Conservation (phyloP, 1,140 invertebrate species). For the Drosophila guanche region DNA sequence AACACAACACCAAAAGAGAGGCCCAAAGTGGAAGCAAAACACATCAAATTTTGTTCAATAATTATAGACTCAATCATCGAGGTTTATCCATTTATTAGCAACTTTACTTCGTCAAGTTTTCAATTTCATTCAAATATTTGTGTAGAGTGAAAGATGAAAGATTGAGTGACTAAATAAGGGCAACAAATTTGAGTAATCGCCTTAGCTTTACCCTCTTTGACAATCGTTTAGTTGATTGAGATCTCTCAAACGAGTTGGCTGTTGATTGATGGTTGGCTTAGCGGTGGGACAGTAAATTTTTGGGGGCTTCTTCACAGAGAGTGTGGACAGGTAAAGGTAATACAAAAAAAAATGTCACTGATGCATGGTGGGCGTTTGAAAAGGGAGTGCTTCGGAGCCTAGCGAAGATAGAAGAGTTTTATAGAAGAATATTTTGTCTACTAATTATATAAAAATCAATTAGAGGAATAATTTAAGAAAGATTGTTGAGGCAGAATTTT, state of each 20-base stretch:
- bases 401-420: no score
- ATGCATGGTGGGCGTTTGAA: background rate
- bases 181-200: constrained; percentile 22
- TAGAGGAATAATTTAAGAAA: background rate
- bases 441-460: background rate
- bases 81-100: constrained; percentile 31
- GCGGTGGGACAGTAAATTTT: background rate
- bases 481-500: no score
- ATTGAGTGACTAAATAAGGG: constrained; percentile 30
- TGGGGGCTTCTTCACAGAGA: no score
- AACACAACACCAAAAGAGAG: constrained; percentile 7
- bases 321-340: background rate
- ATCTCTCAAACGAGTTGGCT: constrained; percentile 20
- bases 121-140: constrained; percentile 58
- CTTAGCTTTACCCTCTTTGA: constrained; percentile 4
- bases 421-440: no score
- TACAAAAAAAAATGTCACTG: background rate
- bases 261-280: constrained; percentile 45
- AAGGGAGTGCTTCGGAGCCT: background rate
- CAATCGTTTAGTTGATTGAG: constrained; percentile 37
- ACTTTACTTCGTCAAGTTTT: constrained; percentile 27
- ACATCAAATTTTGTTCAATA: constrained; percentile 44
- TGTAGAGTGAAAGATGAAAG: constrained; percentile 61
- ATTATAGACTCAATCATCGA: constrained; percentile 20
- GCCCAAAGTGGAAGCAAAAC: constrained; percentile 19